Base-by-base conservation (phyloP, 2,797 vertebrate genomes). In the Eulemur rubriventer region DNA sequence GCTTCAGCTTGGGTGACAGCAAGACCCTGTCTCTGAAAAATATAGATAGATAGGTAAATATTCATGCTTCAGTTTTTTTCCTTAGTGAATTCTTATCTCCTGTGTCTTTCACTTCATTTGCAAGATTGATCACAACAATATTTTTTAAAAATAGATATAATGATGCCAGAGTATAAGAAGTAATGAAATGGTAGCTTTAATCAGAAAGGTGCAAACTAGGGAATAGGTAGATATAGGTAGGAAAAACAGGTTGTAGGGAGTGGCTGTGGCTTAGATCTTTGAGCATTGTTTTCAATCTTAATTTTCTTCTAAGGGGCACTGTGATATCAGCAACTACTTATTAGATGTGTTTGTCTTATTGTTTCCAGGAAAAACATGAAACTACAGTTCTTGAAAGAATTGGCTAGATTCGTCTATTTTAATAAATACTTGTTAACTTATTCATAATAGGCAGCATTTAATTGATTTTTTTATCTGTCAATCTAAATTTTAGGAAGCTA, bases 371-470 rank as follows among this genome's bases (percentile, higher is more conserved):
- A 95, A 76, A 55, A 63, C 0, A 50, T 83, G 11, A 57, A 57
- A 69, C 22, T 70, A 17, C 7, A 50, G 6, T 28, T 94, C n/a
- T 95, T 94, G 22, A 28, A 87, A 93, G 26, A 93, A 50, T 63
- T 81, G 50, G 7, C 55, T 92, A 38, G 30, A 86, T 46, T 59
- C 48, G 6, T 76, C 14, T 87, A 14, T 72, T 93, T 82, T 94
- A 92, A 69, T 80, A 93, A 94, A 80, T 89, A 50, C 17, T 69
- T 73, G 28, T 38, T 93, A 52, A 75, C 28, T 82, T 59, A 3
- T 81, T 94, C 79, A 76, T 83, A 91, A 78, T 59, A 48, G 75
- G n/a, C 7, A 91, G 2, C 33, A 90, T 89, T 96, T 94, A 52
- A 33, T 48, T 83, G 22, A 61, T 22, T 61, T 91, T 85, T 79